Percentiles rank a stretch among this genome's conserved stretches.
phyloP scores from a whole-genome alignment of 2,113 vertebrate genomes.

The Clinocottus analis region DNA sequence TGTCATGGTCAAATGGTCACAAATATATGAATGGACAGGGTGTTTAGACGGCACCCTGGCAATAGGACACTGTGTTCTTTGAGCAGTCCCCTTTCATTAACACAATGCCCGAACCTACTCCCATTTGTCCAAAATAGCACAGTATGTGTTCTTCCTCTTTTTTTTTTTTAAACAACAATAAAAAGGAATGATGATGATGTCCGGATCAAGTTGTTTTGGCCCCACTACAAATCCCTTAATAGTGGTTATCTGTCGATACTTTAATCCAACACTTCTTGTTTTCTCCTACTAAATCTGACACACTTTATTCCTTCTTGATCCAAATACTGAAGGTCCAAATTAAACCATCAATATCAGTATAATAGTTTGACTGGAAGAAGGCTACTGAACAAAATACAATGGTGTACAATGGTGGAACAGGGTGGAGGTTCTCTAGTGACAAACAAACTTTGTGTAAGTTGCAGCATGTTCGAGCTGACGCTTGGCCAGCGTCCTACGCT shows the following conservation, averaged over 20 bases:
- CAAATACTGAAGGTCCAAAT: background rate
- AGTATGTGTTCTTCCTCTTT: constrained; percentile 2
- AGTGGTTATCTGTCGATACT: background rate
- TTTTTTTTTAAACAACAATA: background rate
- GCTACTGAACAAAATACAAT: background rate
- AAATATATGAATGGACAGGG: constrained; percentile 54
- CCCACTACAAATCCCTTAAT: background rate
- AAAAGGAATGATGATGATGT: background rate
- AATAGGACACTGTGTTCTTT: constrained; percentile 47
- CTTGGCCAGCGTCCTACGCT: background rate
- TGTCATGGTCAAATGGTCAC: constrained; percentile 40
- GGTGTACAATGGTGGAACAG: background rate
- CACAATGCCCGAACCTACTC: constrained; percentile 18
- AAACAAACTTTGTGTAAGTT: too few species aligned
- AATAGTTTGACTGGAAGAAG: background rate
- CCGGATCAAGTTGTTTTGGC: background rate
- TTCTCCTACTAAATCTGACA: background rate
- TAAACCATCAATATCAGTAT: background rate
- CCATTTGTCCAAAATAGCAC: constrained; percentile 15
- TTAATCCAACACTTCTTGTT: background rate
- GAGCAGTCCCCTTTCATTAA: constrained; percentile 53
- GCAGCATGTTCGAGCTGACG: too few species aligned
- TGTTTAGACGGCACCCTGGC: constrained; percentile 51
- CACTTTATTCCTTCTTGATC: background rate
- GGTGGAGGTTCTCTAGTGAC: background rate